phyloP scores from a whole-genome alignment of 2,797 vertebrate genomes.

The Rhabdophis nuchalis region DNA sequence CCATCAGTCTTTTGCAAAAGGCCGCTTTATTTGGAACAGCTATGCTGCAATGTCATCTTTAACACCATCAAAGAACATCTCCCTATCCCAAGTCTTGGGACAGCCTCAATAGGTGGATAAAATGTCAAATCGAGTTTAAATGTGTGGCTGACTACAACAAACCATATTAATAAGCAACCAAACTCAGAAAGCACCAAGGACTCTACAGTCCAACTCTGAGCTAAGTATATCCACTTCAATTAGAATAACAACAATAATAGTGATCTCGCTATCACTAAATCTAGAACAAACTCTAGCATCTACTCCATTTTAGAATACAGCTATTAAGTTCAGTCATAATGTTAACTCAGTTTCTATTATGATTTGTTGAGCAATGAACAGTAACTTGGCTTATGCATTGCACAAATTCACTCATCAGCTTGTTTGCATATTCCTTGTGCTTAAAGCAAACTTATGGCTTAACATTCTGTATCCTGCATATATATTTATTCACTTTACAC shows the following conservation, averaged over 20 bases:
- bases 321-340: background rate
- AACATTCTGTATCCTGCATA: background rate
- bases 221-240: background rate
- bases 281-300: background rate
- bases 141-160: background rate
- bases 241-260: background rate
- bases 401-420: background rate
- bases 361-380: background rate
- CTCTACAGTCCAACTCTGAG: background rate
- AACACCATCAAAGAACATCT: background rate
- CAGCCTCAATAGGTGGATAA: background rate
- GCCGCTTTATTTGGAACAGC: background rate
- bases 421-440: background rate
- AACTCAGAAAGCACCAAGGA: background rate
- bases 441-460: background rate
- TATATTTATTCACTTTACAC: background rate
- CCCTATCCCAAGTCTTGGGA: background rate
- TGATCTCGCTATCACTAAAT: background rate
- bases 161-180: background rate
- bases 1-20: background rate
- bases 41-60: background rate
- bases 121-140: background rate
- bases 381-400: background rate
- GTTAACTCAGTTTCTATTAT: background rate
- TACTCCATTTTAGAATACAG: background rate